These are phyloP conservation scores for Clusia tigrina DNA, from an alignment of 2,888 invertebrate species.

Conservation along the genomic window DNA sequence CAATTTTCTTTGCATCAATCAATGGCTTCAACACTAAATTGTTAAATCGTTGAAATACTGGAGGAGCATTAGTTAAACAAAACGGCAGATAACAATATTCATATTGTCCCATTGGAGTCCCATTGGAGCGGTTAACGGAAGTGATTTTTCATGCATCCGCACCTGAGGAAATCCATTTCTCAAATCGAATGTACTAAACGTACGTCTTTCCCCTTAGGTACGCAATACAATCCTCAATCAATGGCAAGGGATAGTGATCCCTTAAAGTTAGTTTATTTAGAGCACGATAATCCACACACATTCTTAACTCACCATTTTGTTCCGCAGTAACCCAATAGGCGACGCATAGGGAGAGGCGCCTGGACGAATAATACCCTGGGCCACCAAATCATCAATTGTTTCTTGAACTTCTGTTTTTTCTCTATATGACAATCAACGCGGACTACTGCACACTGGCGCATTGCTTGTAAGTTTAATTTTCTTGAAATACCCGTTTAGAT, in stretches of 20 bases:
- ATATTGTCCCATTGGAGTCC: neutral
- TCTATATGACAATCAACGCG: neutral
- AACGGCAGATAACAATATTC: constrained; percentile 5
- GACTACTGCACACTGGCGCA: too few relatives aligned
- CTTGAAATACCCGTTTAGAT: too few relatives aligned
- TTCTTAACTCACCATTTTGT: constrained; percentile 11
- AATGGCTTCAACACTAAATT: constrained; percentile 19
- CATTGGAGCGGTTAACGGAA: neutral
- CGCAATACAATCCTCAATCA: constrained; percentile 7
- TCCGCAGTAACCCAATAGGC: constrained; percentile 9
- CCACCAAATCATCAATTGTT: constrained; percentile 7
- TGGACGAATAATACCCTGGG: constrained; percentile 1
- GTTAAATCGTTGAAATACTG: constrained; percentile 27
- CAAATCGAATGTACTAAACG: neutral
- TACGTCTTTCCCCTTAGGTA: neutral
- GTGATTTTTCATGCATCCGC: neutral
- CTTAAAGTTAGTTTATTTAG: neutral
- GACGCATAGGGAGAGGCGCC: constrained; percentile 18
- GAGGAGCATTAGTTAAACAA: constrained; percentile 22
- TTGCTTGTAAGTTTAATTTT: too few relatives aligned
- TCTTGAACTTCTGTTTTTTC: neutral
- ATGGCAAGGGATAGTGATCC: constrained; percentile 5
- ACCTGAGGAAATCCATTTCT: too few relatives aligned
- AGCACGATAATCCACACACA: constrained; percentile 13
- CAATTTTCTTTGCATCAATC: constrained; percentile 11